Evolutionary conservation across 2,113 vertebrate species (phyloP).

Genomic region (Protomyctophum bolini): DNA sequence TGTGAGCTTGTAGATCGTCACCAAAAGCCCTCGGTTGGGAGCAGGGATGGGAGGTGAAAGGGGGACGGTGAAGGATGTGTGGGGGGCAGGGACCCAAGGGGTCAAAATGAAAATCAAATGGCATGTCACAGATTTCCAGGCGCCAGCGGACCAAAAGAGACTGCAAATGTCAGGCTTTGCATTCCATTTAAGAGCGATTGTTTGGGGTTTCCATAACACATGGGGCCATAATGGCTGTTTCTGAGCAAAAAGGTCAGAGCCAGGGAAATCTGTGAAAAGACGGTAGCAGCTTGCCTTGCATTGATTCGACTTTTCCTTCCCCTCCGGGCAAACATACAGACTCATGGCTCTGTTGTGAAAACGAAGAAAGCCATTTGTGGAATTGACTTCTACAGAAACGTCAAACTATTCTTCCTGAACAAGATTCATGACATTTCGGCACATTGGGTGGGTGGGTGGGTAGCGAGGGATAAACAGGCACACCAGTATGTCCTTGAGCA

Average conservation of each 20-base stretch:
- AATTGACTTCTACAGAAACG: slow-evolving; percentile 56
- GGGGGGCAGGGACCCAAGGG: slow-evolving; percentile 5
- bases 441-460: slow-evolving; percentile 24
- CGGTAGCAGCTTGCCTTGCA: slow-evolving; percentile 44
- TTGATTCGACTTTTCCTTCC: slow-evolving; percentile 70
- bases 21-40: not conserved
- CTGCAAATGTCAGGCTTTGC: slow-evolving; percentile 71
- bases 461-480: slow-evolving; percentile 31
- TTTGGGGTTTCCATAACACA: slow-evolving; percentile 48
- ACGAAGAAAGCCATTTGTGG: slow-evolving; percentile 62
- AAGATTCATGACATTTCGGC: slow-evolving; percentile 72
- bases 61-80: not conserved
- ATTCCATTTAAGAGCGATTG: slow-evolving; percentile 57
- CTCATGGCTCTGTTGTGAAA: slow-evolving; percentile 18
- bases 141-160: slow-evolving; percentile 39
- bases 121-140: slow-evolving; percentile 51
- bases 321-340: slow-evolving; percentile 34
- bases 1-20: too few species aligned
- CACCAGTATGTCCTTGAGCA: slow-evolving; percentile 59
- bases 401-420: slow-evolving; percentile 64
- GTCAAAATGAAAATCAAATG: slow-evolving; percentile 54
- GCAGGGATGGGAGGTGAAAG: not conserved
- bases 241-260: slow-evolving; percentile 68
- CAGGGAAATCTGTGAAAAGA: slow-evolving; percentile 37
- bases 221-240: slow-evolving; percentile 38